phyloP scores from a whole-genome alignment of 1,140 invertebrate genomes.

The Aethina tumida region DNA sequence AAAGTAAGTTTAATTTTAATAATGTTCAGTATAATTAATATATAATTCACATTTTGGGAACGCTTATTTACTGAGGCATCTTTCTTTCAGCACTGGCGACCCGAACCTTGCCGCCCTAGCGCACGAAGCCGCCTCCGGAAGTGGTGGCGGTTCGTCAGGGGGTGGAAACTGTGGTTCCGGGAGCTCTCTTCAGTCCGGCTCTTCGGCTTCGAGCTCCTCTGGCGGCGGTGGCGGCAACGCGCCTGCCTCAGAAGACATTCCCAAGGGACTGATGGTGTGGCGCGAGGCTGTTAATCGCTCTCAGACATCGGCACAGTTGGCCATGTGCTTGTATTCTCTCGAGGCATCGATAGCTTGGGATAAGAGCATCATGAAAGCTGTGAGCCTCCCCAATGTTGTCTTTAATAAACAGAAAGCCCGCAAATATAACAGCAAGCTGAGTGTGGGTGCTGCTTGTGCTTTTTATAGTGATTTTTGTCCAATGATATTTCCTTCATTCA shows the following conservation, averaged over 20 bases:
- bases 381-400: slow-evolving; percentile 47
- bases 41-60: neutral
- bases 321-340: slow-evolving; percentile 81
- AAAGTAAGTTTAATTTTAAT: slow-evolving; percentile 41
- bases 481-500: too few species aligned
- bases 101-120: slow-evolving; percentile 43
- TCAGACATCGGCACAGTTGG: slow-evolving; percentile 78
- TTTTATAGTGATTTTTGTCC: too few species aligned
- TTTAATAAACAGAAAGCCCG: slow-evolving; percentile 37
- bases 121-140: slow-evolving; percentile 38
- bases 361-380: slow-evolving; percentile 98
- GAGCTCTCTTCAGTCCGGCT: neutral
- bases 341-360: slow-evolving; percentile 94
- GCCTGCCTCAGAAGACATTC: slow-evolving; percentile 36
- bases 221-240: slow-evolving; percentile 31
- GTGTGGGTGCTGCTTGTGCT: slow-evolving; percentile 37
- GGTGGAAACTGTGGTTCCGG: neutral
- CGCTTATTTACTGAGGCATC: neutral
- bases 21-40: slow-evolving; percentile 1
- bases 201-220: slow-evolving; percentile 22
- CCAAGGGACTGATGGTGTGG: slow-evolving; percentile 74
- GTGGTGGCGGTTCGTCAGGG: slow-evolving; percentile 2
- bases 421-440: slow-evolving; percentile 38
- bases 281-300: slow-evolving; percentile 74
- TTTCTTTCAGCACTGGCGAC: slow-evolving; percentile 41